Percentiles rank a stretch among this genome's conserved stretches.
These are phyloP conservation scores for Saccopteryx bilineata DNA, from an alignment of 2,113 vertebrate genomes.

Conservation along the genomic window DNA sequence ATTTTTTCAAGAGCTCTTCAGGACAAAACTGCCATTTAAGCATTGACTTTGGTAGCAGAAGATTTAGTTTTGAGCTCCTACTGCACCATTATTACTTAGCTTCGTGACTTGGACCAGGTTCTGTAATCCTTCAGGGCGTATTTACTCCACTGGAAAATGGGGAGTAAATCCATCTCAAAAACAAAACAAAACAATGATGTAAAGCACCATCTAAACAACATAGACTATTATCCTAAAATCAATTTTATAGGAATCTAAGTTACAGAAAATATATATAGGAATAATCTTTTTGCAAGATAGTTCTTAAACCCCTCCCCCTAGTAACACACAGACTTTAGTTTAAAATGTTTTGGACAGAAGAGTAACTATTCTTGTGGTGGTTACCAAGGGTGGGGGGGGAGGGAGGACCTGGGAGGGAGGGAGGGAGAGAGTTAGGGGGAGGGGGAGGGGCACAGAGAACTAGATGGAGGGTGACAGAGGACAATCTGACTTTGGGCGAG, in stretches of 20 bases:
- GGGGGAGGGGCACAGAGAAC: too few species aligned
- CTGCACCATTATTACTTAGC: background rate
- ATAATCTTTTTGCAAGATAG: background rate
- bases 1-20: background rate
- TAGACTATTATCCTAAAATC: background rate
- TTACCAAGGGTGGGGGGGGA: too few species aligned
- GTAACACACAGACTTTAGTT: background rate
- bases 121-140: background rate
- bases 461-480: too few species aligned
- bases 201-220: background rate
- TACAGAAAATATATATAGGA: background rate
- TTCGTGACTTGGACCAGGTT: background rate
- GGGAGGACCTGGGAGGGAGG: too few species aligned
- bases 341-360: slow-evolving; percentile 23
- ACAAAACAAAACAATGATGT: background rate
- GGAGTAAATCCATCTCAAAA: slow-evolving; percentile 2
- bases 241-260: background rate
- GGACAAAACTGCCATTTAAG: background rate
- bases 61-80: background rate
- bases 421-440: too few species aligned
- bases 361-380: too few species aligned
- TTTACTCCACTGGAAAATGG: background rate
- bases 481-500: too few species aligned
- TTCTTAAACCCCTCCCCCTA: background rate
- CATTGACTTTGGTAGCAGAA: background rate